phyloP scores from a whole-genome alignment of 1,140 invertebrate genomes.

The Kradibia gibbosae region DNA sequence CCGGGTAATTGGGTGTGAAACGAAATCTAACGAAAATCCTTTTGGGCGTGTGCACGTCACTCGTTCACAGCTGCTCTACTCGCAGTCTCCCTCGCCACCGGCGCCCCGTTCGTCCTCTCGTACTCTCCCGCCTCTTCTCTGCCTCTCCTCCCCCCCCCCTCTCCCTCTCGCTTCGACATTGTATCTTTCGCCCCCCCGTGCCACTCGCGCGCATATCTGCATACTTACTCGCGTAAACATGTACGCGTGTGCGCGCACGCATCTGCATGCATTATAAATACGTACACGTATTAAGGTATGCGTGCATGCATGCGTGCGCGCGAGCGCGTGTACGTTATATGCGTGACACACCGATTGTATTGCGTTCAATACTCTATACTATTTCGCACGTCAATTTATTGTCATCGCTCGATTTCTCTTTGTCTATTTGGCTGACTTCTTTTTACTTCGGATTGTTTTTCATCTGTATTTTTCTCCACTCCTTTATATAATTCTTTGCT shows the following conservation, averaged over 20 bases:
- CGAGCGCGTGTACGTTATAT: too few species aligned
- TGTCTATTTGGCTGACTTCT: not conserved
- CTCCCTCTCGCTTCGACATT: conserved; percentile 7
- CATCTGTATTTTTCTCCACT: not conserved
- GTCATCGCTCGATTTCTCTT: not conserved
- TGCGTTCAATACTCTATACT: not conserved
- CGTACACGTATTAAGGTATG: too few species aligned
- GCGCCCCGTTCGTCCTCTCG: conserved; percentile 13
- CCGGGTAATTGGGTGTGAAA: conserved; percentile 72
- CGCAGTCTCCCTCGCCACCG: conserved; percentile 48
- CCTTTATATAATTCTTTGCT: not conserved
- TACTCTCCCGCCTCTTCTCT: conserved; percentile 34
- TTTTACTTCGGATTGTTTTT: not conserved
- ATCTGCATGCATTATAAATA: too few species aligned
- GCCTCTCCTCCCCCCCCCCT: conserved; percentile 43
- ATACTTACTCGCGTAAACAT: too few species aligned
- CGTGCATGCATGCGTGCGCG: too few species aligned
- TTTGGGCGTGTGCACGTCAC: conserved; percentile 71
- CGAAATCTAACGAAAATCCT: conserved; percentile 73
- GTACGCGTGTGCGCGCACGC: too few species aligned
- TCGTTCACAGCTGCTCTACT: conserved; percentile 52
- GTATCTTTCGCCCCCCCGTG: conserved; percentile 21
- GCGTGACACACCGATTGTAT: not conserved
- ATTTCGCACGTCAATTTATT: conserved; percentile 2
- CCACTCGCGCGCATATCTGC: too few species aligned